phyloP scores from a whole-genome alignment of 1,140 invertebrate genomes.

The Conus betulinus region DNA sequence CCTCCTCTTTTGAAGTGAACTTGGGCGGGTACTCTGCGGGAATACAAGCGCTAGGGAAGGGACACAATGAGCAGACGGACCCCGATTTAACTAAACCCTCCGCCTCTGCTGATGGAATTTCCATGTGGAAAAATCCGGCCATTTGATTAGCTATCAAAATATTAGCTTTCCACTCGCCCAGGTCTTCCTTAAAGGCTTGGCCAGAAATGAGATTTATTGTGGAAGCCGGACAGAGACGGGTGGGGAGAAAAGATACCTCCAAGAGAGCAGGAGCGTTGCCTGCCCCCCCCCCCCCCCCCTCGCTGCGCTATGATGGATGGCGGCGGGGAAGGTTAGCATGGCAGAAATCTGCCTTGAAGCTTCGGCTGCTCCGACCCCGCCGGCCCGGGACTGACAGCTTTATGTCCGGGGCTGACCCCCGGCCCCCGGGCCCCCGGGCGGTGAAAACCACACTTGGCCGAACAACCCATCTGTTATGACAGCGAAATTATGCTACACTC shows the following conservation, averaged over 20 bases:
- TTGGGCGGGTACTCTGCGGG: neutral
- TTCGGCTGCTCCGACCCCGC: slow-evolving; percentile 12
- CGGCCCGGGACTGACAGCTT: slow-evolving; percentile 30
- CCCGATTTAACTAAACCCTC: neutral
- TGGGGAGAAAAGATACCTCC: neutral
- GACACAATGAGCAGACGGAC: neutral
- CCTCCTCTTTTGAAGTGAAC: no score
- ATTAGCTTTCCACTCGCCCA: slow-evolving; percentile 5
- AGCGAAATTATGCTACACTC: slow-evolving; percentile 34
- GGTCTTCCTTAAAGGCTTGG: slow-evolving; percentile 16
- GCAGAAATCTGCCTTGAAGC: slow-evolving; percentile 27
- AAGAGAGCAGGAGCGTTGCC: neutral
- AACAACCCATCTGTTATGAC: slow-evolving; percentile 41
- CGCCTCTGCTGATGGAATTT: slow-evolving; percentile 10
- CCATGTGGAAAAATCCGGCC: slow-evolving; percentile 19
- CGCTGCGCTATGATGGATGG: slow-evolving; percentile 15
- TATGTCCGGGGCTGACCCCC: slow-evolving; percentile 35
- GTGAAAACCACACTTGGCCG: slow-evolving; percentile 37
- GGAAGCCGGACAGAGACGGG: neutral
- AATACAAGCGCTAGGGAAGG: no score
- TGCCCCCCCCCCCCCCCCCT: no score
- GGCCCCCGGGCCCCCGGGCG: neutral
- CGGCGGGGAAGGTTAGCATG: slow-evolving; percentile 9
- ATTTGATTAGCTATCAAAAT: slow-evolving; percentile 30
- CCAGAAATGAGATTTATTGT: slow-evolving; percentile 24